Percentiles rank a stretch among this genome's conserved stretches.
Conservation (phyloP, 2,888 invertebrate genomes). For the Ashinkailepas kermadecensis region DNA sequence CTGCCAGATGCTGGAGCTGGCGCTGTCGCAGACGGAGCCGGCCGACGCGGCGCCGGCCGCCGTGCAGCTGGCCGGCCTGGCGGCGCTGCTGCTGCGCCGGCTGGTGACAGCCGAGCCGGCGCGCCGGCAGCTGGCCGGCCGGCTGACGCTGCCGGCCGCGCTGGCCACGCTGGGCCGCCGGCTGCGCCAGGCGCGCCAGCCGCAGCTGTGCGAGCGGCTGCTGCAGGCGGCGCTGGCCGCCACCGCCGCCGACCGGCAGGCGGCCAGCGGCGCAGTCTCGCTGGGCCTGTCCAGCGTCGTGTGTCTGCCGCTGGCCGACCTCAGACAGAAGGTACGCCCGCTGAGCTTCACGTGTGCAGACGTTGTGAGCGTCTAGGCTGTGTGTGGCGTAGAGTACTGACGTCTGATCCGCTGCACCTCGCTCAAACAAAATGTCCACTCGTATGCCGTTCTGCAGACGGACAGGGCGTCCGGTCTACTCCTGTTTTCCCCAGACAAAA, state of each 20-base stretch:
- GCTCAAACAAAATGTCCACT: no score
- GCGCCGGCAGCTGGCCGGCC: slow-evolving; percentile 8
- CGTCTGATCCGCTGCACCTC: no score
- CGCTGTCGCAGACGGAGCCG: neutral
- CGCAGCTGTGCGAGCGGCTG: neutral
- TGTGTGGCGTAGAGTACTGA: no score
- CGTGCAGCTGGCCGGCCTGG: slow-evolving; percentile 5
- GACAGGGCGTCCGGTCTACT: no score
- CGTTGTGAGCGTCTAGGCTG: no score
- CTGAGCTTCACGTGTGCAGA: neutral
- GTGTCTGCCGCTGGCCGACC: slow-evolving; percentile 10
- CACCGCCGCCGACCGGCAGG: neutral
- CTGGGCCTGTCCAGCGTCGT: neutral
- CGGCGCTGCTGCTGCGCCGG: slow-evolving; percentile 15
- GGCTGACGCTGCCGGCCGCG: neutral
- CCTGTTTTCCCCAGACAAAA: no score
- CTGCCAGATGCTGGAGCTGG: neutral
- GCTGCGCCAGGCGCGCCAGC: neutral
- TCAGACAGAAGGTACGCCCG: neutral
- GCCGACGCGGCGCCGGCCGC: neutral
- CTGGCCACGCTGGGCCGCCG: neutral
- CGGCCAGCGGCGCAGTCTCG: neutral
- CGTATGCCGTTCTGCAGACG: no score
- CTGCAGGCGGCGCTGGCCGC: slow-evolving; percentile 11
- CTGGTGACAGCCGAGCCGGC: neutral